Percentiles rank a stretch among this genome's conserved stretches.
phyloP scores from a whole-genome alignment of 2,113 vertebrate genomes.

The Brienomyrus brachyistius region DNA sequence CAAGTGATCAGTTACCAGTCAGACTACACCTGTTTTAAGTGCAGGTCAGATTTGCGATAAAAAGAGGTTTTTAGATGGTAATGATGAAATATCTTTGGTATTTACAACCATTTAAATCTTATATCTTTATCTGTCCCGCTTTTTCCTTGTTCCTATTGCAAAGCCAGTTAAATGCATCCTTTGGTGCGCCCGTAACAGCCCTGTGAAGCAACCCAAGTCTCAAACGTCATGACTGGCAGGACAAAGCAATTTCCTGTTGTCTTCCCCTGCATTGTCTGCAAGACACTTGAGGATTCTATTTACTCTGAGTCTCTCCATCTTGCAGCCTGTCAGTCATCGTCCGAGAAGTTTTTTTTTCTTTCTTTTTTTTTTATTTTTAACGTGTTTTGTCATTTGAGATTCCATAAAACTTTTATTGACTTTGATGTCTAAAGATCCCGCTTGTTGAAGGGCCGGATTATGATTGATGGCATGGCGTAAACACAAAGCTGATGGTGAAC shows the following conservation, averaged over 20 bases:
- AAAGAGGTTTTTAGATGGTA: neutral
- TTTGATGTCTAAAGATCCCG: neutral
- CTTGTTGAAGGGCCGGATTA: neutral
- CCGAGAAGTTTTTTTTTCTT: neutral
- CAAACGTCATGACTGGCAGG: neutral
- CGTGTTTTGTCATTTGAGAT: neutral
- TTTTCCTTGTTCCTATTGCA: neutral
- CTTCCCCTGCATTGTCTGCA: neutral
- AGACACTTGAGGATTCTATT: slow-evolving; percentile 1
- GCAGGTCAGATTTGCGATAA: neutral
- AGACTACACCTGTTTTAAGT: neutral
- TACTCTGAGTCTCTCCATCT: slow-evolving; percentile 7
- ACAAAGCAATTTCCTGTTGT: neutral
- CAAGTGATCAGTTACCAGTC: neutral
- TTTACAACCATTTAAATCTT: neutral
- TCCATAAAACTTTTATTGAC: slow-evolving; percentile 3
- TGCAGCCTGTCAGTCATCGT: slow-evolving; percentile 12
- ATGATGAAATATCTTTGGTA: neutral
- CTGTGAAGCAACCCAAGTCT: neutral
- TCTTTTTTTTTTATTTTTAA: neutral
- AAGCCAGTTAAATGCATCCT: neutral
- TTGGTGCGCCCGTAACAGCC: neutral
- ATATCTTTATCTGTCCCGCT: neutral
- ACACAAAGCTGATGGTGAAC: neutral
- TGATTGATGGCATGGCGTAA: slow-evolving; percentile 8